Base-by-base conservation (phyloP, 23 tunicate species). In the Styela clava region DNA sequence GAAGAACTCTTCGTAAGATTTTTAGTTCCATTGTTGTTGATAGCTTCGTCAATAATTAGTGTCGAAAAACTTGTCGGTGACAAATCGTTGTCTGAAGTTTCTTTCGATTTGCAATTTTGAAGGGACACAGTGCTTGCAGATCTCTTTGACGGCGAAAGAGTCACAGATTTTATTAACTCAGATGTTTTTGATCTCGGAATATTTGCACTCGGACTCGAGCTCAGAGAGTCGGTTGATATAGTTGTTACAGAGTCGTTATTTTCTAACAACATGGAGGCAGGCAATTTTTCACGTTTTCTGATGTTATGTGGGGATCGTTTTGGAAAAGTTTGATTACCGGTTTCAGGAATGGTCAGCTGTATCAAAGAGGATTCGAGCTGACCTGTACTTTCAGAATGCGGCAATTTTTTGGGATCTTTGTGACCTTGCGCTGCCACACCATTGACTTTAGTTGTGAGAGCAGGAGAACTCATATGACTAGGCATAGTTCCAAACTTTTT, bases 271-370 rank as follows among this genome's bases (percentile, higher is more conserved):
- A n/a, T n/a, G 16, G 37, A 76, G 12, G 35, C 81, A 0, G 81
- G 65, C 1, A 76, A 52, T 29, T 76, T 36, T 21, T 64, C 31
- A 9, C 81, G 81, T 76, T 76, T 76, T 16, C 62, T 1, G 81
- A 36, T 29, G 31, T 44, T 44, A 7, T 44, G 56, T 44, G 81
- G 81, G 9, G 81, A 76, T 35, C 81, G 64, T 30, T 76, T 76
- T 1, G 81, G 81, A 44, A 76, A 76, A 44, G 81, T 76, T 29
- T 76, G 81, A 44, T 76, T 44, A 24, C 81, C 65, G 69, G 30
- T 52, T 0, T 76, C 65, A 20, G 67, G 81, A 24, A 35, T 21
- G 9, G 12, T 25, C 18, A 44, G 44, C 22, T 44, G 81, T 25
- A 16, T 16, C 12, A 24, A 16, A 18, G 31, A 0, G 0, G 64